phyloP scores from a whole-genome alignment of 1,140 invertebrate genomes.

The Temnothorax nylanderi region DNA sequence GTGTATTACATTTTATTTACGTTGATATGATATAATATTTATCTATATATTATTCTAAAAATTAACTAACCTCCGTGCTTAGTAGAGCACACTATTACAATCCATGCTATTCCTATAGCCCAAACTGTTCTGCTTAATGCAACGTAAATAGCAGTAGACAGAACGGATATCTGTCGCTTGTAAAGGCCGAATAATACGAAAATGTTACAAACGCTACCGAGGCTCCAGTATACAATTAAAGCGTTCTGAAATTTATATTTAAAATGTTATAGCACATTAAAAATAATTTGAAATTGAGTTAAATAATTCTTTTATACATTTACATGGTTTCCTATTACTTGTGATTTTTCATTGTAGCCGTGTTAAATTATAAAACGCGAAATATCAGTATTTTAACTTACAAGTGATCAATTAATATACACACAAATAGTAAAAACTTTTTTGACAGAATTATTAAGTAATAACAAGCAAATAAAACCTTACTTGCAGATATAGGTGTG shows the following conservation, averaged over 20 bases:
- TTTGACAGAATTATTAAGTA: neutral
- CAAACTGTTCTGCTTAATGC: constrained; percentile 83
- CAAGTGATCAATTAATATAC: neutral
- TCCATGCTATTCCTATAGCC: constrained; percentile 85
- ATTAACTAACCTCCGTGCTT: constrained; percentile 40
- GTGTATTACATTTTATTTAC: constrained; percentile 6
- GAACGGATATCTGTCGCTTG: constrained; percentile 79
- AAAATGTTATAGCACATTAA: constrained; percentile 12
- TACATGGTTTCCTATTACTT: neutral
- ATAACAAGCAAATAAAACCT: neutral
- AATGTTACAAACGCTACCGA: constrained; percentile 82
- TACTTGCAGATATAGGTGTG: neutral
- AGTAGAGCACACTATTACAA: constrained; percentile 85
- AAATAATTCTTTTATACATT: constrained; percentile 14
- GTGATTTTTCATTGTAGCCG: neutral
- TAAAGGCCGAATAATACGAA: constrained; percentile 82
- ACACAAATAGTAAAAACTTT: neutral
- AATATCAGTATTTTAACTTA: neutral
- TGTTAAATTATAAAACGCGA: neutral
- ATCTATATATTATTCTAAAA: constrained; percentile 24
- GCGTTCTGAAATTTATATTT: constrained; percentile 76
- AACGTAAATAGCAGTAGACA: constrained; percentile 81
- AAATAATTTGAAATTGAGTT: neutral
- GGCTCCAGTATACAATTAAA: constrained; percentile 77
- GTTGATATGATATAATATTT: neutral